These are phyloP conservation scores for Thalassaphorura encarpata DNA, from an alignment of 1,140 invertebrate genomes.

Conservation along the genomic window DNA sequence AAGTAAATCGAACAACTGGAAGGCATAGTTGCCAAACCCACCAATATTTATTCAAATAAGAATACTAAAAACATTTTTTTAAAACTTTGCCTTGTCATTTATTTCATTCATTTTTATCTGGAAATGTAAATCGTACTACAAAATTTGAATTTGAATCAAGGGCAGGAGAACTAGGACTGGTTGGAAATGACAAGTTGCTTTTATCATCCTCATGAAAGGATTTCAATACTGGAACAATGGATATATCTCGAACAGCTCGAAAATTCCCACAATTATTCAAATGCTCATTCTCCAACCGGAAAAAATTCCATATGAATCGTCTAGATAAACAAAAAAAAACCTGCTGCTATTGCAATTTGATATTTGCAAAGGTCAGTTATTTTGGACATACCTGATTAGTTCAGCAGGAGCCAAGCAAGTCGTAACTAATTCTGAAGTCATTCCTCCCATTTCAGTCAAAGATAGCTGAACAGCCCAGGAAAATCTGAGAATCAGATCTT, in stretches of 20 bases:
- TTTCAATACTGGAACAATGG: slow-evolving; percentile 74
- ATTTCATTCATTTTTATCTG: too few species aligned
- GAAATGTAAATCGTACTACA: too few species aligned
- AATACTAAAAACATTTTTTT: too few species aligned
- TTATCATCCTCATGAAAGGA: background rate
- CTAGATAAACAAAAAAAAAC: slow-evolving; percentile 3
- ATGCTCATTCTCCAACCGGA: slow-evolving; percentile 98
- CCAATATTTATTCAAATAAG: too few species aligned
- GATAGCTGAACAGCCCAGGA: slow-evolving; percentile 83
- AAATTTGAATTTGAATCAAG: too few species aligned
- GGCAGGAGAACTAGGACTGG: too few species aligned
- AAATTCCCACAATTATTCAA: slow-evolving; percentile 99
- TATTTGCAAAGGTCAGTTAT: too few species aligned
- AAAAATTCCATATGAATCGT: slow-evolving; percentile 98
- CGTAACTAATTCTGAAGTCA: slow-evolving; percentile 73
- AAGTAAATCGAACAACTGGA: too few species aligned
- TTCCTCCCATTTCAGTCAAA: slow-evolving; percentile 67
- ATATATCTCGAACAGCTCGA: slow-evolving; percentile 94
- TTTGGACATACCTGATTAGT: too few species aligned
- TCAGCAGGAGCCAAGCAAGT: slow-evolving; percentile 83
- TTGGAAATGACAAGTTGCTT: too few species aligned
- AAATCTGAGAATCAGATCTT: slow-evolving; percentile 88
- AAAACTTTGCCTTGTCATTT: too few species aligned
- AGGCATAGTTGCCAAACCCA: too few species aligned
- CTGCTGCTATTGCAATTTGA: slow-evolving; percentile 49